Base-by-base conservation (phyloP, 2,888 invertebrate species). In the Salticus scenicus region DNA sequence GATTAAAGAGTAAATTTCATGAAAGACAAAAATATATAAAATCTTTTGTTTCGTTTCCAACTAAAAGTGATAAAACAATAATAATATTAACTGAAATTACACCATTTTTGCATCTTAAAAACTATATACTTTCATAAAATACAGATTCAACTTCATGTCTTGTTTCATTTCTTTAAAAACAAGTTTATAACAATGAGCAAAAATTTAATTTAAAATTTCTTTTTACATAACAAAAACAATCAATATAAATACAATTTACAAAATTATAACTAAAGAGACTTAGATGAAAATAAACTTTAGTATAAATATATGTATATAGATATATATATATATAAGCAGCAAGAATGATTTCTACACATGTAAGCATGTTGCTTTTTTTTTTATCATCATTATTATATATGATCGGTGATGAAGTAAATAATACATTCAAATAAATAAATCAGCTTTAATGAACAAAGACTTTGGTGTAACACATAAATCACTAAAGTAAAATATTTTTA, bases 211-310 rank as follows among this genome's bases (percentile, higher is more conserved):
- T 47, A 47, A 47, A 47, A 47, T 47, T 47, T 47, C 42, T 47
- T 47, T 47, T 70, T 47, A 70, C 70, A 70, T 57, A 63, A 70
- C 28, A 37, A 78, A 70, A 31, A 79, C 37, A 77, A 31, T 41
- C 73, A 73, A 80, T 64, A 71, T 30, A 71, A 71, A 33, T 51
- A 42, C 63, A 73, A 33, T 20, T 67, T 33, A 31, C 17, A 31
- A 67, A 31, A 31, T 67, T 31, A 30, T 31, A 67, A 67, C 42
- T 17, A 47, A 10, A 47, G 42, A 12, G 17, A 14, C 67, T 31
- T 31, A 33, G 67, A n/a, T 33, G 24, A 27, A 41, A 69, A 28
- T 31, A 69, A 69, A 24, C 14, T 66, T 69, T 41, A 69, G 24
- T 37, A 33, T 41, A 69, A 41, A 37, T 69, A 14, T 20, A 30